Evolutionary conservation across 1,140 invertebrate genomes (phyloP).

Genomic region (Drosophila kohkoa): DNA sequence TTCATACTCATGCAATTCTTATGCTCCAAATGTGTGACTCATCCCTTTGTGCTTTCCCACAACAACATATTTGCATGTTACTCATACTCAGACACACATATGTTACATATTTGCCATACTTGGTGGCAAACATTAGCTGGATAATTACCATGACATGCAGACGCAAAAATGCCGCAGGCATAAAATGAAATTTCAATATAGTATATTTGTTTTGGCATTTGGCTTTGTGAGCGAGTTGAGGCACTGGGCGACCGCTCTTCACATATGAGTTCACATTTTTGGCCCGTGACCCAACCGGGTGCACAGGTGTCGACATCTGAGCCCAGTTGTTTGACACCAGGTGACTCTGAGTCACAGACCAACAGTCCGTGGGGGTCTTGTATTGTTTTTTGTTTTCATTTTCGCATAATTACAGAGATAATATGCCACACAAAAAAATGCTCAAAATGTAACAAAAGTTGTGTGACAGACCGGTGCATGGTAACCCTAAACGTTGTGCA

Average conservation of each 20-base stretch:
- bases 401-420: conserved; percentile 77
- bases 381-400: conserved; percentile 72
- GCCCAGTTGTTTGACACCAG: conserved; percentile 31
- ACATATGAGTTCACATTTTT: conserved; percentile 80
- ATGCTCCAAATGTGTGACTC: not conserved
- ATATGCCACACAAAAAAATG: conserved; percentile 41
- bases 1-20: not conserved
- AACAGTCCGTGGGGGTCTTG: conserved; percentile 22
- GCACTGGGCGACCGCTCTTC: conserved; percentile 42
- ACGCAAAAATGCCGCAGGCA: conserved; percentile 57
- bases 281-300: conserved; percentile 72
- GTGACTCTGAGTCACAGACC: conserved; percentile 33
- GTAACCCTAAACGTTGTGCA: conserved; percentile 60
- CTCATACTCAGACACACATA: not conserved
- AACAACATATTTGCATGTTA: conserved; percentile 26
- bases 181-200: conserved; percentile 69
- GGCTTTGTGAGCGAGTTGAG: conserved; percentile 3
- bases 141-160: conserved; percentile 77
- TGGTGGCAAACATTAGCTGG: conserved; percentile 11
- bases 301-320: conserved; percentile 73
- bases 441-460: conserved; percentile 66
- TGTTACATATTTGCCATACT: not conserved
- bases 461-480: conserved; percentile 57
- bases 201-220: conserved; percentile 34
- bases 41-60: not conserved